Evolutionary conservation across 1,140 invertebrate genomes (phyloP).

Genomic region (Sinonovacula constricta): DNA sequence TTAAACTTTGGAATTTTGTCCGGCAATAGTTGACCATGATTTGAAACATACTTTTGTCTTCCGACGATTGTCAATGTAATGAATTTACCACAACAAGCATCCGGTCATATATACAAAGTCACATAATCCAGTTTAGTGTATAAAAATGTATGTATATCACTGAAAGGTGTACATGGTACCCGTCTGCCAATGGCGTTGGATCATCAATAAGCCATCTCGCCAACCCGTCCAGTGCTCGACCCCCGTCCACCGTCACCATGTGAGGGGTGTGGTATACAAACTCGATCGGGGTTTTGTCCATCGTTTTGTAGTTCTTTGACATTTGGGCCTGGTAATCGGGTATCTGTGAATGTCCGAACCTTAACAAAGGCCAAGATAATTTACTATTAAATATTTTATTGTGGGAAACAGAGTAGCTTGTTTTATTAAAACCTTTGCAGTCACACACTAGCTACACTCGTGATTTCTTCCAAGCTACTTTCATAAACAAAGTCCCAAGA

Average conservation of each 20-base stretch:
- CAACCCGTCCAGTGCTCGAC: constrained; percentile 24
- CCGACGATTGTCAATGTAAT: no score
- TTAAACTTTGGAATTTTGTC: no score
- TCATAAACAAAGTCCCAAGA: constrained; percentile 1
- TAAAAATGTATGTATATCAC: no score
- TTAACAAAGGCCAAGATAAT: constrained; percentile 5
- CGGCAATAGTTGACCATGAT: no score
- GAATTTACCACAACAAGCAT: no score
- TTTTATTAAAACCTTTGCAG: background rate
- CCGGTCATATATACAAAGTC: no score
- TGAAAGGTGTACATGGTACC: no score
- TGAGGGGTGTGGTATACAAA: constrained; percentile 42
- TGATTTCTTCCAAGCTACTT: background rate
- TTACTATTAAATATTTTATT: background rate
- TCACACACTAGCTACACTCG: background rate
- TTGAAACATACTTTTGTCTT: no score
- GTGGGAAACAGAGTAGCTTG: no score
- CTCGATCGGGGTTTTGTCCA: constrained; percentile 32
- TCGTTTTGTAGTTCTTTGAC: constrained; percentile 28
- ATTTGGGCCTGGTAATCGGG: constrained; percentile 37
- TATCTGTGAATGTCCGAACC: constrained; percentile 57
- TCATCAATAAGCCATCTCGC: constrained; percentile 41
- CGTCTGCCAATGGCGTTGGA: constrained; percentile 35
- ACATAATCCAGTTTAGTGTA: no score
- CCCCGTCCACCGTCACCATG: constrained; percentile 29